Base-by-base conservation (phyloP, 2,888 invertebrate genomes). In the Agrotis ipsilon region DNA sequence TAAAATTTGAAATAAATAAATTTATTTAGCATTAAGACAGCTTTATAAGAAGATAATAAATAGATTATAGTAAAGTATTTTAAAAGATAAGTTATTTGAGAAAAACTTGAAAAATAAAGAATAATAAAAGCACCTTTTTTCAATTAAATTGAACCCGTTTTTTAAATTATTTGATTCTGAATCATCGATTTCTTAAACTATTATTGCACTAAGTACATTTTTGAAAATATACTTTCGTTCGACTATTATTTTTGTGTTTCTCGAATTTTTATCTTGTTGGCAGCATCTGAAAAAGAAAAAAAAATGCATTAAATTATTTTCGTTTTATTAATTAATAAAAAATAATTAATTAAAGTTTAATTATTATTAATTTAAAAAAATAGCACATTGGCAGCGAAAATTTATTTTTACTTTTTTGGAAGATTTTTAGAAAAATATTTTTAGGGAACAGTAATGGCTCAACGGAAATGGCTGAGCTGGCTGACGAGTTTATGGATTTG, bases 141-240 rank as follows among this genome's bases (percentile, higher is more conserved):
- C 84, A 82, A 86, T 88, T 84, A 80, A 79, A 87, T 90, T 88
- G 87, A 87, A 88, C 84, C 84, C 85, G 86, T 87, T 87, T 86
- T 71, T 19, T 66, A 80, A 85, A 78, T 79, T 83, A 84, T 80
- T 84, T 85, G 78, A 86, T 83, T 89, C 88, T 75, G 74, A 85
- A 88, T 86, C 82, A 77, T 79, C 81, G 80, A 81, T 76, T 68
- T 65, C 69, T 85, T 85, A 81, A 81, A 80, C 84, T 87, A 85
- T 80, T 90, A 93, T 93, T 93, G 93, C 93, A 93, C 93, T 92
- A 87, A 73, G 89, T 92, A 91, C 88, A 79, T 83, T 82, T 78
- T 81, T 75, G n/a, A 75, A 80, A 87, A 85, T 84, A 88, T 85
- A 86, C 85, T 87, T 84, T 87, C 84, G 71, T 86, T 82, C 86